Evolutionary conservation across 2,113 vertebrate species (phyloP), one percentile per base, ranked within the genome.

Genomic region (Sisor rabdophorus): DNA sequence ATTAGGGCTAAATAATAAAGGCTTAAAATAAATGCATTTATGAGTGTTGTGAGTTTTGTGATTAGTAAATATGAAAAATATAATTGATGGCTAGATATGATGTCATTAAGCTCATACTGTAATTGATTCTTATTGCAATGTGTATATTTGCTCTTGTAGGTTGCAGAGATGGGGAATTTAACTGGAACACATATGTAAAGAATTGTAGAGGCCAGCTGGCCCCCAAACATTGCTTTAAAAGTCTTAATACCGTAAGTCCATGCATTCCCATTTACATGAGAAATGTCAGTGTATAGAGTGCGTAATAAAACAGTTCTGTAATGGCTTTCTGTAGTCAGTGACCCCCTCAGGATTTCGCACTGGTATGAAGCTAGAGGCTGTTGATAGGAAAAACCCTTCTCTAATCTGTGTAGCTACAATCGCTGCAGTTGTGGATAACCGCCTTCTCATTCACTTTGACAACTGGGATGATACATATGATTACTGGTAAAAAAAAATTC

Each of bases 351-450:
- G 94, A 10, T 95, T 98, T 75, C 91, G 93, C 81, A 79, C 94
- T 24, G 94, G 95, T 30, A 96, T 96, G 96, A 98, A 98, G 64
- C 87, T 97, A 48, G 95, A 97, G 85, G 95, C 95, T 0, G 84
- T 95, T 0, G 93, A 96, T 89, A 93, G 90, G 79, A 98, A 94
- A 89, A 96, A 96, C 80, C 94, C 94, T 0, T 91, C 89, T 0
- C 84, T 94, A 80, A 90, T 96, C 79, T 94, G 93, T 17, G 96
- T 97, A 0, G 95, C 93, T 3, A 94, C 94, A 30, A 80, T 96
- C 40, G 84, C 82, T 0, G 95, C 95, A 30, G 86, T 93, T 24
- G 93, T 95, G 40, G 94, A 96, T 78, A 96, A 95, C 84, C 89
- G 94, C 11, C 86, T 96, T 44, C 93, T 95, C 13, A 91, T 97